These are phyloP conservation scores for Nasonovia ribisnigri DNA, from an alignment of 2,888 invertebrate genomes.

Conservation along the genomic window DNA sequence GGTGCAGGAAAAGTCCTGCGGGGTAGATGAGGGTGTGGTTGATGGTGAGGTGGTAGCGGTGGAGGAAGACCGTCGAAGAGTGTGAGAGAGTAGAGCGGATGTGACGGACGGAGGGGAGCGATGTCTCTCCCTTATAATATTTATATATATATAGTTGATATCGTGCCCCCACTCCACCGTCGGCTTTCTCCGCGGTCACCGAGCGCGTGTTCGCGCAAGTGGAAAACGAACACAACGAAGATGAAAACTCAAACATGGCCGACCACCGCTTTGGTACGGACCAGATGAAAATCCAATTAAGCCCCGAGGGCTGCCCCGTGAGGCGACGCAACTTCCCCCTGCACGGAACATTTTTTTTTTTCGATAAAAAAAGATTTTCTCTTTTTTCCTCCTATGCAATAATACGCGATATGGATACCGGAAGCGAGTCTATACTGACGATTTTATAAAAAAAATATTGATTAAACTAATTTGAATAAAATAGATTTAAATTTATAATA, in stretches of 20 bases:
- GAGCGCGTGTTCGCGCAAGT: conserved; percentile 60
- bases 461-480: neutral
- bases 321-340: conserved; percentile 14
- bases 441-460: neutral
- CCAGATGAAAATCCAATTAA: conserved; percentile 64
- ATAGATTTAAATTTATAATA: neutral
- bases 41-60: neutral
- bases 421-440: neutral
- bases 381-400: neutral
- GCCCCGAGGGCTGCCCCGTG: conserved; percentile 46
- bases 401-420: neutral
- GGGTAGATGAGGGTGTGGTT: neutral
- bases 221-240: conserved; percentile 61
- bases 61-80: neutral
- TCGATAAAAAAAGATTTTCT: conserved; percentile 6
- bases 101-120: neutral
- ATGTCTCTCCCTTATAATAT: neutral
- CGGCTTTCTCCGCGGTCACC: conserved; percentile 51
- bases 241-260: conserved; percentile 64
- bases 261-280: conserved; percentile 52
- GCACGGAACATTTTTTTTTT: neutral
- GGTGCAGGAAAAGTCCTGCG: neutral
- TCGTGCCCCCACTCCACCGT: conserved; percentile 9
- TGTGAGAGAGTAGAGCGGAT: neutral
- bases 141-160: conserved; percentile 19